phyloP scores from a whole-genome alignment of 2,888 invertebrate genomes.

The Sminthurinus aureus region DNA sequence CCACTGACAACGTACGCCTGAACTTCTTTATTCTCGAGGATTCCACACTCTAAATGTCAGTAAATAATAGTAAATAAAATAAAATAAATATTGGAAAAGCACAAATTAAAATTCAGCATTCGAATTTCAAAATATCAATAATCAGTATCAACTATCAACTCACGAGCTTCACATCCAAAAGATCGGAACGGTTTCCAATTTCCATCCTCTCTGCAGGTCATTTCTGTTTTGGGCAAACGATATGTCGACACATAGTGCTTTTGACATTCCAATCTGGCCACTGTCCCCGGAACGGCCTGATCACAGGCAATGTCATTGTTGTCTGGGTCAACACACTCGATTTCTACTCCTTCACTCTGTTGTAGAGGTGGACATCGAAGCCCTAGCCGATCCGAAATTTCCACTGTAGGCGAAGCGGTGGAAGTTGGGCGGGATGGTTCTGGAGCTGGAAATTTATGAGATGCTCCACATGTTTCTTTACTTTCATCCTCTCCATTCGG shows the following conservation, averaged over 20 bases:
- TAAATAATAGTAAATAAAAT: not conserved
- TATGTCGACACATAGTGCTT: slow-evolving; percentile 37
- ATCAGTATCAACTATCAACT: too few relatives aligned
- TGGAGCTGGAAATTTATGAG: not conserved
- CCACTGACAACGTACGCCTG: slow-evolving; percentile 41
- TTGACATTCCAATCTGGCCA: slow-evolving; percentile 34
- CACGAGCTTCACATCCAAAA: slow-evolving; percentile 44
- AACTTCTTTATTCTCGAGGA: slow-evolving; percentile 18
- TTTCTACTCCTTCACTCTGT: slow-evolving; percentile 41
- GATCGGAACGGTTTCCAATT: slow-evolving; percentile 39
- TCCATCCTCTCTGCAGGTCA: slow-evolving; percentile 43
- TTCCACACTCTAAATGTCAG: slow-evolving; percentile 41
- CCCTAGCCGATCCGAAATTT: not conserved
- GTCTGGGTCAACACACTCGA: slow-evolving; percentile 24
- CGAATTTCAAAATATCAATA: too few relatives aligned
- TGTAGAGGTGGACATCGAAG: slow-evolving; percentile 33
- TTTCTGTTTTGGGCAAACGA: slow-evolving; percentile 19
- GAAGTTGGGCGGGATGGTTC: not conserved
- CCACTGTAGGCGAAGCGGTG: not conserved
- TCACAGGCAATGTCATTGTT: slow-evolving; percentile 21
- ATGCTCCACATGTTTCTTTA: slow-evolving; percentile 4
- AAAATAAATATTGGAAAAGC: too few relatives aligned
- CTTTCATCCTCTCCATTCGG: slow-evolving; percentile 41
- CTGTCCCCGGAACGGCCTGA: slow-evolving; percentile 15
- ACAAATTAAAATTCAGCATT: too few relatives aligned